These are phyloP conservation scores for Echinometra lucunter DNA, from an alignment of 53 echinoderm and acorn worm species.

Conservation along the genomic window DNA sequence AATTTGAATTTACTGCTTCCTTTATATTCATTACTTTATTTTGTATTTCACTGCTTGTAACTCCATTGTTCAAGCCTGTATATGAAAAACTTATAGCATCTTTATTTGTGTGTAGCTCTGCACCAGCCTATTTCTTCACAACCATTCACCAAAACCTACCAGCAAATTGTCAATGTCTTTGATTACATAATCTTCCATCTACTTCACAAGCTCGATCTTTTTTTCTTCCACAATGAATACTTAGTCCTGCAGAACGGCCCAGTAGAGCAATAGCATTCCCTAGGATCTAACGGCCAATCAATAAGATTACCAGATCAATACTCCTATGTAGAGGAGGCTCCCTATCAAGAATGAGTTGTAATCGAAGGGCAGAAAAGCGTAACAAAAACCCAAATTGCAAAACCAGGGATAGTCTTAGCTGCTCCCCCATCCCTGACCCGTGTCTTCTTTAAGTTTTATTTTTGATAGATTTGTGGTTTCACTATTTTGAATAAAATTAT, in stretches of 20 bases:
- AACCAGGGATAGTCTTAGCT: background rate
- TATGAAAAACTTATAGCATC: background rate
- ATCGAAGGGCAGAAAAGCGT: slow-evolving; percentile 23
- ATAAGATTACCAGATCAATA: slow-evolving; percentile 46
- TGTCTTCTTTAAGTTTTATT: background rate
- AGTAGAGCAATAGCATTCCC: background rate
- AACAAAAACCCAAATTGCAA: slow-evolving; percentile 6
- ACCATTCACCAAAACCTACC: background rate
- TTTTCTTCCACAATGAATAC: background rate
- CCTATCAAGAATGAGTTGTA: background rate
- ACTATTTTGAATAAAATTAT: background rate
- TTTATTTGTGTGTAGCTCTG: background rate
- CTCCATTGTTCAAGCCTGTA: background rate
- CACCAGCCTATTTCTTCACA: background rate
- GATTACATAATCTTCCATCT: slow-evolving; percentile 12
- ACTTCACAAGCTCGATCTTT: background rate
- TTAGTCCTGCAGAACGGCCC: background rate
- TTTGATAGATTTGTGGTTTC: background rate
- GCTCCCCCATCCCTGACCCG: background rate
- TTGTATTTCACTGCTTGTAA: background rate
- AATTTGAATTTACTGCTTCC: background rate
- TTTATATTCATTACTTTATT: background rate
- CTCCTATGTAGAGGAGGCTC: background rate
- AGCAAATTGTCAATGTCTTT: background rate
- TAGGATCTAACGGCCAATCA: slow-evolving; percentile 43